Evolutionary conservation across 2,113 vertebrate genomes (phyloP), one percentile per base, ranked within the genome.

Genomic region (Narcine bancroftii): DNA sequence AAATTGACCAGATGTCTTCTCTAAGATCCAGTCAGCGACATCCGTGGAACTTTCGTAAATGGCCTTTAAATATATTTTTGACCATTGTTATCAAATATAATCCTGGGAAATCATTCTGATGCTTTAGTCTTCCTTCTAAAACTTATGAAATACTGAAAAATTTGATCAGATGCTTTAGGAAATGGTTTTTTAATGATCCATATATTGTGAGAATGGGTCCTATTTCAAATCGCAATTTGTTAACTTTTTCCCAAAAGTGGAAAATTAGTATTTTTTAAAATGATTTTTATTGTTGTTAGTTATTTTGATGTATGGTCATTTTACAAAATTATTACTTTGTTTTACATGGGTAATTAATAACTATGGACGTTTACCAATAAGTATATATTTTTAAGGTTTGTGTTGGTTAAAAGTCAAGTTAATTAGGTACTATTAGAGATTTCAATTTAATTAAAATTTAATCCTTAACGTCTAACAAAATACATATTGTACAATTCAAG

Each of bases 371-470:
- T 60, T 36, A 60, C 7, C 17, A 33, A 87, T 36, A 63, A 47
- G 17, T n/a, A 47, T 83, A n/a, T n/a, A n/a, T 63, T 60, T 87
- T 53, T 2, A 11, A 6, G n/a, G n/a, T 87, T 87, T 87, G 6
- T 47, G 10, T 26, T 66, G 21, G 65, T 89, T 60, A 29, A 89
- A 91, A 24, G 87, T 69, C 56, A 26, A 10, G 24, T 66, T 3
- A 91, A 91, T 69, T 91, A 21, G 66, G 39, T 0, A 42, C 42
- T 13, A 47, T 29, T 29, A 29, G 24, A 47, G 65, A 69, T 91
- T 91, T 91, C 11, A 45, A 91, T 9, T 91, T 91, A 66, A 69
- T 91, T 91, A 91, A 71, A 91, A 21, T 29, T 45, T 71, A 39
- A 69, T 69, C 33, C 26, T 10, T 45, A 29, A 69, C 69, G 13